Base-by-base conservation (phyloP, 2,888 invertebrate species). In the Saturnia japonica region DNA sequence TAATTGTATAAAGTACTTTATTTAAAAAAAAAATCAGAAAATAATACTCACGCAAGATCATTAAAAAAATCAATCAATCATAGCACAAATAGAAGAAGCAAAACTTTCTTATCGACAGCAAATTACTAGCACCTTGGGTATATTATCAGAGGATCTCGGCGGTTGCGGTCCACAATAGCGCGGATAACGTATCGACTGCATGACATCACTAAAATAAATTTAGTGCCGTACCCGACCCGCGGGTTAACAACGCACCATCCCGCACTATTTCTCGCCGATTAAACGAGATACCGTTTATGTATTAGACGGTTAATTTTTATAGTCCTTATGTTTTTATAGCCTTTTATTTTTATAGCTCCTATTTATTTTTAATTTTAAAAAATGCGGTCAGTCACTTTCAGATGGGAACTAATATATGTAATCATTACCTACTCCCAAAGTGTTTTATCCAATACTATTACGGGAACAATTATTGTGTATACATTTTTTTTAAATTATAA, bases 201-300 rank as follows among this genome's bases (percentile, higher is more conserved):
- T 82, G 86, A 89, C 89, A 91, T 88, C 90, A 87, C 87, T 87
- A 87, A 88, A 88, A 88, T 88, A 88, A 88, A 90, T 90, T 87
- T 88, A 89, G 87, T 87, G 84, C 82, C 84, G 82, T 79, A 77
- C 81, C 57, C 76, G 82, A 85, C 85, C 85, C 88, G 80, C 74
- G 82, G 89, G 90, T 90, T 91, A 90, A 90, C 89, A 85, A 86
- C 85, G 86, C 80, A 78, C 81, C 77, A 80, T 84, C 79, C 85
- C 82, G 84, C 83, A 88, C 88, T 88, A 88, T 89, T 89, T 89
- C 87, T 87, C 87, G 82, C 88, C 85, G 87, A 86, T 88, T 79
- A 78, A 60, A 76, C 74, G 76, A 77, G 84, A 87, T 85, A 85
- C 73, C 78, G 82, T 81, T 82, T 85, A 82, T 85, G 80, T 85